Evolutionary conservation across 2,888 invertebrate species (phyloP), one percentile per base, ranked within the genome.

Genomic region (Platynereis dumerilii): DNA sequence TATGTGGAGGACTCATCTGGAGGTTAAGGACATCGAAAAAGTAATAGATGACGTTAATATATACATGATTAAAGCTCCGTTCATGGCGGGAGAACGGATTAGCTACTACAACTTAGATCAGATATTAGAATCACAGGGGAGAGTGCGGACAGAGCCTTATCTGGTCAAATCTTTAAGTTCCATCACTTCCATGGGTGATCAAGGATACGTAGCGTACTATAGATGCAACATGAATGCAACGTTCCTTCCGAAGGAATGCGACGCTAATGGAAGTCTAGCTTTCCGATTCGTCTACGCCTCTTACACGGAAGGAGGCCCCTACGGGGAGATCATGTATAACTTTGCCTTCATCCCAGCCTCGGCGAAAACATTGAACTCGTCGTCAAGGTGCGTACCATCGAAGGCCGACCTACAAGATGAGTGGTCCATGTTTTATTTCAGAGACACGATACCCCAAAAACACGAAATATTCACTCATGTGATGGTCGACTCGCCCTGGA

Each of bases 31-130:
- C 12, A 20, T n/a, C 28, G 54, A 54, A 3, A 29, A 60, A 15
- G 39, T 53, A 12, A 55, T 66, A 20, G 12, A 59, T 5, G 39
- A 55, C 26, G 67, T 69, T 5, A 65, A 65, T 39, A 55, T 69
- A 20, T 58, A 63, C 48, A 57, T 69, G 39, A 63, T 69, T 12
- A 59, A 64, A 10, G 52, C 58, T 10, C 60, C 61, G 7, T 28
- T 45, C 22, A 59, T 64, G 29, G 57, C 44, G 28, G 2, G 15
- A 24, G 28, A 42, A 2, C 48, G 29, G 3, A 20, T 27, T n/a
- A 44, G 34, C 10, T 34, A 52, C 20, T 15, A 64, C 27, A 26
- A 42, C n/a, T 22, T 64, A 24, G 59, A 64, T 12, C 15, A n/a
- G 0, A 22, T 63, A 17, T 24, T 66, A 5, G 22, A 62, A 26